Evolutionary conservation across 1,140 invertebrate genomes (phyloP).

Genomic region (Nephotettix cincticeps): DNA sequence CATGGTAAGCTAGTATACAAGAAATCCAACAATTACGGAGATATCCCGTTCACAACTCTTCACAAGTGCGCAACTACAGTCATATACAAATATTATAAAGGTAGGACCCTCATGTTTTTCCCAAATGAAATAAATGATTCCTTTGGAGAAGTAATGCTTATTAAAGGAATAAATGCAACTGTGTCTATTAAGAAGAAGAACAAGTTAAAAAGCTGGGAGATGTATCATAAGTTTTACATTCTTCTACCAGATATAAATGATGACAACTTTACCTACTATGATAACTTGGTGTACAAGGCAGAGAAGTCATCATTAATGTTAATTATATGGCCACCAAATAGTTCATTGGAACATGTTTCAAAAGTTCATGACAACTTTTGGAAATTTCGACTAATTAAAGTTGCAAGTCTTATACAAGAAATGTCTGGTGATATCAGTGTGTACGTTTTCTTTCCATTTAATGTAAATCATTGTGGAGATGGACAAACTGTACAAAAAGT

Average conservation of each 20-base stretch:
- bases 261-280: background rate
- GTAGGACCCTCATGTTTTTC: background rate
- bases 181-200: background rate
- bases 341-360: background rate
- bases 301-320: background rate
- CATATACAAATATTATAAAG: background rate
- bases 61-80: background rate
- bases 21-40: too few species aligned
- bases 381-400: background rate
- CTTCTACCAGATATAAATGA: background rate
- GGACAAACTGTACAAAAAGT: background rate
- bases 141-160: background rate
- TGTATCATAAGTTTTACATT: background rate
- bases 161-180: background rate
- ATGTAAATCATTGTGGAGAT: background rate
- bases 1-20: too few species aligned
- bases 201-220: background rate
- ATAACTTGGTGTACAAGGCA: background rate
- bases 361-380: background rate
- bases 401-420: background rate
- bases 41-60: too few species aligned
- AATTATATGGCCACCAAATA: background rate
- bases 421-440: background rate
- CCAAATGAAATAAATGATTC: background rate
- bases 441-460: background rate